Evolutionary conservation across 2,888 invertebrate genomes (phyloP).

Genomic region (Tanytarsus gracilentus): DNA sequence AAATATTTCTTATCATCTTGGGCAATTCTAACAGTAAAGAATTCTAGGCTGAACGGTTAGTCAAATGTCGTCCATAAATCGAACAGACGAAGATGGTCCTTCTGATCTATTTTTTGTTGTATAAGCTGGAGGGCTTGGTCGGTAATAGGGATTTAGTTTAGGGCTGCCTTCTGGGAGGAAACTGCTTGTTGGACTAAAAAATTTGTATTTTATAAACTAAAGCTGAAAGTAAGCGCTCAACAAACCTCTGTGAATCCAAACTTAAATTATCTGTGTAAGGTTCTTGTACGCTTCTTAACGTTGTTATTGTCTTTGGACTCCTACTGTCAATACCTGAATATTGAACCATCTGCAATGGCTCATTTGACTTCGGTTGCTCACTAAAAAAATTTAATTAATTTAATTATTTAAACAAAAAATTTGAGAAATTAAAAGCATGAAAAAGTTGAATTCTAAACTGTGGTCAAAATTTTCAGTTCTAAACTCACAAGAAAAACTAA

Average conservation of each 20-base stretch:
- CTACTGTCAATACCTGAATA: constrained; percentile 49
- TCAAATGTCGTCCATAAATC: constrained; percentile 40
- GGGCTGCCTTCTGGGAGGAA: constrained; percentile 48
- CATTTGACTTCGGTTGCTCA: constrained; percentile 41
- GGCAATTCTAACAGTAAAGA: constrained; percentile 42
- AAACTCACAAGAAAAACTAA: not conserved
- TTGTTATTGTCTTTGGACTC: constrained; percentile 52
- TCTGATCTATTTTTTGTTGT: constrained; percentile 32
- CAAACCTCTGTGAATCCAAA: constrained; percentile 40
- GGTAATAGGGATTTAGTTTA: constrained; percentile 40
- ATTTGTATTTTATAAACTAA: too few species aligned
- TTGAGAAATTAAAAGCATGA: constrained; percentile 4
- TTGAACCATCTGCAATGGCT: constrained; percentile 54
- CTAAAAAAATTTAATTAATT: constrained; percentile 33
- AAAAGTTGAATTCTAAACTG: not conserved
- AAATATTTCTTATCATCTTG: too few species aligned
- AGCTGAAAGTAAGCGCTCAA: not conserved
- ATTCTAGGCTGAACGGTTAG: constrained; percentile 40
- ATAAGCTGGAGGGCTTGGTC: constrained; percentile 43
- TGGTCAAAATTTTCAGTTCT: not conserved
- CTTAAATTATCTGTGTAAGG: constrained; percentile 42
- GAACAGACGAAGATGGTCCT: constrained; percentile 33
- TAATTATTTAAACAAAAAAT: constrained; percentile 32
- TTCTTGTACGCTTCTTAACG: constrained; percentile 51
- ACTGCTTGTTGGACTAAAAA: constrained; percentile 50